Evolutionary conservation across 2,113 vertebrate genomes (phyloP), one percentile per base, ranked within the genome.

Genomic region (Antechinus stuartii): DNA sequence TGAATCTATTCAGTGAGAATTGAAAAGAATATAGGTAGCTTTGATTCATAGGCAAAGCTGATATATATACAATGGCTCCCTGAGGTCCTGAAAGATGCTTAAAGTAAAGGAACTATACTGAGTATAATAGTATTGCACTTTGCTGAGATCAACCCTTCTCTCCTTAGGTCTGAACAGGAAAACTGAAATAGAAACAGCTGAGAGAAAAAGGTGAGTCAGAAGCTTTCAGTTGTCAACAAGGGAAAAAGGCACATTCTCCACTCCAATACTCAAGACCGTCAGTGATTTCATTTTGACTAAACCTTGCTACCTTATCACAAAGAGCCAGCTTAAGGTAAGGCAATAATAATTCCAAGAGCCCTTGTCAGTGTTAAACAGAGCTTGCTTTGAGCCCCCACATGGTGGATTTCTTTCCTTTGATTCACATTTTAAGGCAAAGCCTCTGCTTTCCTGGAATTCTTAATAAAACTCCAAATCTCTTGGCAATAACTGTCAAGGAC

Each of bases 381-480:
- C n/a, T 84, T 84, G n/a, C 68, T 84, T 84, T 84, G 61, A 68
- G 61, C 61, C 61, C 61, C 61, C 30, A 68, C 30, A 68, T 16
- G n/a, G 68, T 42, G 16, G 68, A 84, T 84, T 84, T 84, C 68
- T 84, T 84, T n/a, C 68, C 68, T 84, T 84, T 84, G 68, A 42
- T 42, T 84, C 68, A 84, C n/a, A 84, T 16, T 84, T 84, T 84
- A 23, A 84, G 68, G 68, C 68, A 84, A 84, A 84, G 68, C n/a
- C n/a, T 84, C 68, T 84, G 68, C n/a, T 19, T 84, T 84, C 68
- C 68, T 84, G 68, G 68, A 84, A 84, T 84, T 84, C 68, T 84
- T 84, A 84, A 84, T 84, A 84, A 84, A 84, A 42, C 68, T 84
- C 68, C n/a, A 84, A 84, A 84, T 84, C 68, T 84, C n/a, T 84